A percentile compares a stretch with the other conserved stretches of the same genome.
Evolutionary conservation across 1,140 invertebrate species (phyloP).

Genomic region (Macrobrachium rosenbergii): DNA sequence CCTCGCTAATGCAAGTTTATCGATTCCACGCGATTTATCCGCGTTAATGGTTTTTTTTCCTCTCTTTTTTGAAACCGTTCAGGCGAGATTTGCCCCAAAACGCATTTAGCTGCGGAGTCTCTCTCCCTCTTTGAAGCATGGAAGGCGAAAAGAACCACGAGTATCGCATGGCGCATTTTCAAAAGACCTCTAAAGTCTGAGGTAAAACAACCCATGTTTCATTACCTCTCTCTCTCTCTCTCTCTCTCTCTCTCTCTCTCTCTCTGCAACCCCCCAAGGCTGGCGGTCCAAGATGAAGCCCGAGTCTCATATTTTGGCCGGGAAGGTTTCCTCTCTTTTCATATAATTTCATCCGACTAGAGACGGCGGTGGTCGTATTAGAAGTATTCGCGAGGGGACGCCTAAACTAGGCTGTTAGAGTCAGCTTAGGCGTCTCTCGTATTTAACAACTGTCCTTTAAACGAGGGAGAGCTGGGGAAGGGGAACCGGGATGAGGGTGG

Average conservation of each 20-base stretch:
- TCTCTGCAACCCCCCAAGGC: not conserved
- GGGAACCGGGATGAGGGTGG: not conserved
- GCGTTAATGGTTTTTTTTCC: not conserved
- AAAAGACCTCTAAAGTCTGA: constrained; percentile 47
- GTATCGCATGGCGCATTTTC: constrained; percentile 9
- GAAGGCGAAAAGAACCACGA: not conserved
- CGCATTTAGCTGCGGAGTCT: not conserved
- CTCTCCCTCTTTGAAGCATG: not conserved
- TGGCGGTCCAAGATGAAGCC: constrained; percentile 14
- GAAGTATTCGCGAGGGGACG: not conserved
- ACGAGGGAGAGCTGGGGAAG: not conserved
- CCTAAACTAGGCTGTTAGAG: not conserved
- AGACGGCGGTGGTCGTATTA: not conserved
- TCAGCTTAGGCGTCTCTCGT: not conserved
- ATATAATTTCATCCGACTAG: not conserved
- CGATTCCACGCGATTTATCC: not conserved
- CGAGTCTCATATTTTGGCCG: not conserved
- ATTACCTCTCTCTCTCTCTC: constrained; percentile 11
- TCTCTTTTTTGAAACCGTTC: not conserved
- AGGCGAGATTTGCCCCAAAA: not conserved
- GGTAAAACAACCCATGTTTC: constrained; percentile 46
- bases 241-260: not conserved
- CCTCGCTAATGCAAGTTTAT: not conserved
- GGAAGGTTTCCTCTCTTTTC: not conserved
- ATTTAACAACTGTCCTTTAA: not conserved